These are phyloP conservation scores for Carapus acus DNA, from an alignment of 2,797 vertebrate species.

Conservation along the genomic window DNA sequence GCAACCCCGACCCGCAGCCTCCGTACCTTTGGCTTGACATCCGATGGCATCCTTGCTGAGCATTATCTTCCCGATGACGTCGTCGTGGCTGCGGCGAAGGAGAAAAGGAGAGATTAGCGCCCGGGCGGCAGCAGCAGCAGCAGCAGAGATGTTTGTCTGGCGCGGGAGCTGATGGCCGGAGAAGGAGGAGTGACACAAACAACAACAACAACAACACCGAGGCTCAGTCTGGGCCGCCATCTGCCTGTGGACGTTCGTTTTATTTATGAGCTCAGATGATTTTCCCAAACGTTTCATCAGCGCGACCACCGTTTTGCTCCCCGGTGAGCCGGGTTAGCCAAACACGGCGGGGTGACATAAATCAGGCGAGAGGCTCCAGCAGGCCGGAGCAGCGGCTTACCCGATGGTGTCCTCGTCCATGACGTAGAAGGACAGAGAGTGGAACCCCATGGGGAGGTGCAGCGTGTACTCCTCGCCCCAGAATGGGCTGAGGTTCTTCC, in stretches of 20 bases:
- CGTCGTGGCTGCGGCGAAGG: slow-evolving; percentile 76
- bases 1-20: background rate
- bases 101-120: slow-evolving; percentile 13
- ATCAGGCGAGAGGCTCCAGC: slow-evolving; percentile 6
- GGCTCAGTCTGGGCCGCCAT: slow-evolving; percentile 39
- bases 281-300: slow-evolving; percentile 40
- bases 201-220: too few species aligned
- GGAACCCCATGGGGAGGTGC: slow-evolving; percentile 82
- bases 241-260: slow-evolving; percentile 48
- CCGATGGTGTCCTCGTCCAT: slow-evolving; percentile 90
- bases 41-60: slow-evolving; percentile 81
- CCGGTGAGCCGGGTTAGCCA: slow-evolving; percentile 32
- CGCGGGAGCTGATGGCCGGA: slow-evolving; percentile 8
- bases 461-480: slow-evolving; percentile 91
- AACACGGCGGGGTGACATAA: slow-evolving; percentile 28
- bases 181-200: slow-evolving; percentile 22
- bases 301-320: slow-evolving; percentile 21
- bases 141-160: slow-evolving; percentile 17
- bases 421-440: slow-evolving; percentile 79
- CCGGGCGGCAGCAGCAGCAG: background rate
- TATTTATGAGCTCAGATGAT: slow-evolving; percentile 41
- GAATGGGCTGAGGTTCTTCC: slow-evolving; percentile 88
- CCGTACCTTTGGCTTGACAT: slow-evolving; percentile 77
- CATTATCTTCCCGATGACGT: slow-evolving; percentile 87
- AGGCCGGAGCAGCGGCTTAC: slow-evolving; percentile 56